Base-by-base conservation (phyloP, 2,888 invertebrate species). In the Alsophila aescularia region DNA sequence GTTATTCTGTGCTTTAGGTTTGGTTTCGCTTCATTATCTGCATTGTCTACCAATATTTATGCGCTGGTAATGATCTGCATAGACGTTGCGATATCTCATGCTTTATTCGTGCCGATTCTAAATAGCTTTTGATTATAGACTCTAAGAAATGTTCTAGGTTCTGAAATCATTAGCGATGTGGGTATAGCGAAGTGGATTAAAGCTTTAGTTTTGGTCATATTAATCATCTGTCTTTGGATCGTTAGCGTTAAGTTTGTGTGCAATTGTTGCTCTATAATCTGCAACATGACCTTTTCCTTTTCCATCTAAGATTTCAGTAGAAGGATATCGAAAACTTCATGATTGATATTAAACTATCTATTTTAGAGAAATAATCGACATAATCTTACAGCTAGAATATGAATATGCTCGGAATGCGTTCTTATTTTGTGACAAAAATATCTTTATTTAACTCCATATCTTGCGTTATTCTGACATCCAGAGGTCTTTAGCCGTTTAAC, bases 31-130 rank as follows among this genome's bases (percentile, higher is more conserved):
- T 64, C 64, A 57, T 65, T 62, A 62, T 35, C 43, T 31, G 47
- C 52, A 62, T 62, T 62, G 64, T 65, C 52, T 57, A 50, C 24
- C 32, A 51, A 53, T 60, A 60, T 62, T 62, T 64, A 60, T 58
- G 56, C 45, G 21, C 35, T 44, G 16, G 34, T 52, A 57, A 52
- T 52, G 52, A 40, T 44, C 52, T 34, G 10, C 8, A 13, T 39
- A 8, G 31, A 51, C 21, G 43, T 43, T 50, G 42, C 50, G 35
- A 36, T 50, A 42, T 29, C 42, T 49, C 12, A 31, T 32, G 48
- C 41, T 40, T 31, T 44, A 50, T 50, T 49, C 55, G 54, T 55
- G 45, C 40, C 50, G 50, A 44, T 45, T 55, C 50, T 50, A 55
- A 55, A 55, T 55, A 45, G 44, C 55, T 45, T 55, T 55, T 55